A percentile compares a stretch with the other conserved stretches of the same genome.
Conservation (phyloP, 2,888 invertebrate species). For the Microplitis deprimator region DNA sequence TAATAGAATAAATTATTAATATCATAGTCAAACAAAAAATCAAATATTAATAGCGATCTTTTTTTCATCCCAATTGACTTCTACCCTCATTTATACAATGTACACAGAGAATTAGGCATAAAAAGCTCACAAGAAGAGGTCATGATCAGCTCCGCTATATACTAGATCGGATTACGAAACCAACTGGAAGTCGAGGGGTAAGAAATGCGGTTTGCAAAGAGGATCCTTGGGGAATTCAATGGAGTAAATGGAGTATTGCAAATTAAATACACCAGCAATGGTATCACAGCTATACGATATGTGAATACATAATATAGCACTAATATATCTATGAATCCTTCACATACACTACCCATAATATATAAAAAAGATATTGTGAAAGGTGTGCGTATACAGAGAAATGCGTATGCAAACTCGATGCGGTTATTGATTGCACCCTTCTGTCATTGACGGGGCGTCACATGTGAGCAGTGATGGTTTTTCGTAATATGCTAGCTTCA, state of each 20-base stretch:
- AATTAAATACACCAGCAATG: slow-evolving; percentile 60
- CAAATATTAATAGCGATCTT: background rate
- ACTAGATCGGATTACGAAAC: slow-evolving; percentile 49
- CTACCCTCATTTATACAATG: slow-evolving; percentile 2
- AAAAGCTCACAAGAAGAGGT: slow-evolving; percentile 27
- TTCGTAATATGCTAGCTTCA: slow-evolving; percentile 48
- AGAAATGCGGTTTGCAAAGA: slow-evolving; percentile 64
- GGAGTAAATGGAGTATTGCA: slow-evolving; percentile 68
- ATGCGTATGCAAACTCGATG: slow-evolving; percentile 64
- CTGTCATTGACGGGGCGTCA: slow-evolving; percentile 69
- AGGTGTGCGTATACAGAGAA: slow-evolving; percentile 51
- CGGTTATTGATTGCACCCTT: slow-evolving; percentile 67
- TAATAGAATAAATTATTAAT: too few relatives aligned
- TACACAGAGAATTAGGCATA: slow-evolving; percentile 19
- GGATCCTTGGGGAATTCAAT: slow-evolving; percentile 59
- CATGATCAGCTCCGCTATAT: slow-evolving; percentile 44
- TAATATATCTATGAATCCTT: slow-evolving; percentile 32
- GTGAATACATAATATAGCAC: slow-evolving; percentile 25
- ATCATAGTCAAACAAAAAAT: too few relatives aligned
- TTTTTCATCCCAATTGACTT: background rate
- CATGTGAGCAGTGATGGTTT: slow-evolving; percentile 59
- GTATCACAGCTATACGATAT: slow-evolving; percentile 33
- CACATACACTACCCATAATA: slow-evolving; percentile 15
- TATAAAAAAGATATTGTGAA: slow-evolving; percentile 36
- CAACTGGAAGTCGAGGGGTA: slow-evolving; percentile 44